Base-by-base conservation (phyloP, 2,113 vertebrate genomes). In the Desmodus rotundus region DNA sequence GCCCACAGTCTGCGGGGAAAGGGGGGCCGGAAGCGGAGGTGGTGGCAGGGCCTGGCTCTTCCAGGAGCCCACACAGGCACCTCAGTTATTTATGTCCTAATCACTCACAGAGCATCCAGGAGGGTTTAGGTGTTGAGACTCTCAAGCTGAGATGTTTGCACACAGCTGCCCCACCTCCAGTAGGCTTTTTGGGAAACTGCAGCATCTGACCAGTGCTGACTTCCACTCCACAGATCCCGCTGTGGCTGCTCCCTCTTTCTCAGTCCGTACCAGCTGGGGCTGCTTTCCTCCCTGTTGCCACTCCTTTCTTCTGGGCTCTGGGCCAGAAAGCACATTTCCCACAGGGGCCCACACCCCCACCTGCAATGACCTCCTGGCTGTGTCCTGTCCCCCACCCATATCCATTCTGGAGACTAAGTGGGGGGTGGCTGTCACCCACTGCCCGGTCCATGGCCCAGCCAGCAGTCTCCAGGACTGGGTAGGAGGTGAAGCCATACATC, bases 401-500 rank as follows among this genome's bases (percentile, higher is more conserved):
- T 80, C 76, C 87, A 7, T 50, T 3, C 31, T n/a, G 45, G 56
- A 93, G 22, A 76, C 50, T 54, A 31, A n/a, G 84, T 22, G 56
- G 24, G 36, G 73, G 67, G 45, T 28, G 54, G 5, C 73, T 33
- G 24, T 74, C 65, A 61, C 31, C 63, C 7, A 2, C n/a, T 19
- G 28, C 19, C 24, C 15, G 2, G 14, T 61, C 36, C 41, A 2
- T 12, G 24, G 58, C 61, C 72, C n/a, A 36, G 58, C 70, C 63
- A 65, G 72, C 45, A 88, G 38, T 67, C 45, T 76, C 52, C 54
- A 61, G 73, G 61, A 28, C 61, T 6, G 31, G 76, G 74, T 96
- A 76, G 94, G 87, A 87, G 61, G 81, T 82, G 52, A 96, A 92
- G 72, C 58, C 54, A 8, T 43, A 50, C 17, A 67, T 36, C 76